These are phyloP conservation scores for Setophaga petechia DNA, from an alignment of 2,113 vertebrate species.

Conservation along the genomic window DNA sequence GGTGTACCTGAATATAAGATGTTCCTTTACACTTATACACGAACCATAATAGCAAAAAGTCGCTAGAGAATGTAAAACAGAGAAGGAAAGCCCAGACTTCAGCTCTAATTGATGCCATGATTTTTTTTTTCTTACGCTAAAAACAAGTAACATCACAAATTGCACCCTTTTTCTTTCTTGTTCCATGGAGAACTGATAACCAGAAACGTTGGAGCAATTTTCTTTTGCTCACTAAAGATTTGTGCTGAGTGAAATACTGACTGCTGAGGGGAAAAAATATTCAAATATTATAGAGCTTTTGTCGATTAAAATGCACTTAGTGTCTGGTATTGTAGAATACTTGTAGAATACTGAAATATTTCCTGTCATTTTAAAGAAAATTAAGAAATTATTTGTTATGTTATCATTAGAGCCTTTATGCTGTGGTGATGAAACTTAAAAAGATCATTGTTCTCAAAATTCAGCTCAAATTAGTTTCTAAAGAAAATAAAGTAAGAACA, in stretches of 20 bases:
- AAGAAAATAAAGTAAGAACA: neutral
- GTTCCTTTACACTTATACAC: neutral
- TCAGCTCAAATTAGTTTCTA: neutral
- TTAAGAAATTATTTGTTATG: neutral
- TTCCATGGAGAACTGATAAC: neutral
- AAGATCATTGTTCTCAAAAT: neutral
- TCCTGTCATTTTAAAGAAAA: conserved; percentile 4
- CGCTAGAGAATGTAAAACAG: neutral
- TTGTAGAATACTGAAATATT: neutral
- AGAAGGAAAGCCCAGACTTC: neutral
- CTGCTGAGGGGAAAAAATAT: neutral
- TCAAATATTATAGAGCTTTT: neutral
- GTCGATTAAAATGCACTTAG: neutral
- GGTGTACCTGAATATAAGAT: neutral
- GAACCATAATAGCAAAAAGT: neutral
- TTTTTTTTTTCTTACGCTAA: neutral
- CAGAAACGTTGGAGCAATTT: neutral
- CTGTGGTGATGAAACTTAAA: neutral
- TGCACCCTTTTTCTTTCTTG: neutral
- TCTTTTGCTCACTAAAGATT: neutral
- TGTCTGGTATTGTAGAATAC: neutral
- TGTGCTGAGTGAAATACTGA: neutral
- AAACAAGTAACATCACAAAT: neutral
- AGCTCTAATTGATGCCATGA: neutral
- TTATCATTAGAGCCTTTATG: neutral